A percentile compares a stretch with the other conserved stretches of the same genome.
phyloP scores from a whole-genome alignment of 2,888 invertebrate genomes.

The Drosophila kuntzei region DNA sequence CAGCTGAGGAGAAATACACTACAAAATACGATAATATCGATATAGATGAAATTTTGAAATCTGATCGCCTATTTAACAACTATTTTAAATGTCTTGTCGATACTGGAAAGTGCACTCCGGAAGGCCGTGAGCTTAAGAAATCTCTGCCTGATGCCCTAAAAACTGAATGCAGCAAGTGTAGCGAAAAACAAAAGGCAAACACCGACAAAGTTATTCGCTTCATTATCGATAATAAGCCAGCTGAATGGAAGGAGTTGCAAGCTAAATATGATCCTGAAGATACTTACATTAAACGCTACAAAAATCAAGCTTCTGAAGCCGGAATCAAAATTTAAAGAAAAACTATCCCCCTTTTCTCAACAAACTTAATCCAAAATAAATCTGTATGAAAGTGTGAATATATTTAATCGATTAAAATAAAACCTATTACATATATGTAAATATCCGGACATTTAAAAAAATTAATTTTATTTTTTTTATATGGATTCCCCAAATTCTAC shows the following conservation, averaged over 20 bases:
- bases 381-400: not conserved
- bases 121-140: constrained; percentile 90
- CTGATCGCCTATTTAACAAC: constrained; percentile 88
- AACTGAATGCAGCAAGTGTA: constrained; percentile 89
- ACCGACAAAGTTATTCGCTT: constrained; percentile 89
- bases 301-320: constrained; percentile 87
- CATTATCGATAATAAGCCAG: constrained; percentile 89
- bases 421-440: constrained; percentile 9
- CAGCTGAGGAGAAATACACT: constrained; percentile 87
- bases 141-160: constrained; percentile 90
- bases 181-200: constrained; percentile 88
- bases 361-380: not conserved
- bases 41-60: constrained; percentile 88
- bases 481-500: not conserved
- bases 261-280: constrained; percentile 90
- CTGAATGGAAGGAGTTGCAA: constrained; percentile 88
- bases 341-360: not conserved
- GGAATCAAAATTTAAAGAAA: constrained; percentile 83
- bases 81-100: constrained; percentile 89
- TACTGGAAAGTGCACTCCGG: constrained; percentile 88
- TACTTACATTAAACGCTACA: constrained; percentile 89
- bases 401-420: constrained; percentile 13
- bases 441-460: constrained; percentile 12
- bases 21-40: constrained; percentile 90
- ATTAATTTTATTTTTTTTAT: too few species aligned